Evolutionary conservation across 2,888 invertebrate genomes (phyloP).

Genomic region (Agrotis clavis): DNA sequence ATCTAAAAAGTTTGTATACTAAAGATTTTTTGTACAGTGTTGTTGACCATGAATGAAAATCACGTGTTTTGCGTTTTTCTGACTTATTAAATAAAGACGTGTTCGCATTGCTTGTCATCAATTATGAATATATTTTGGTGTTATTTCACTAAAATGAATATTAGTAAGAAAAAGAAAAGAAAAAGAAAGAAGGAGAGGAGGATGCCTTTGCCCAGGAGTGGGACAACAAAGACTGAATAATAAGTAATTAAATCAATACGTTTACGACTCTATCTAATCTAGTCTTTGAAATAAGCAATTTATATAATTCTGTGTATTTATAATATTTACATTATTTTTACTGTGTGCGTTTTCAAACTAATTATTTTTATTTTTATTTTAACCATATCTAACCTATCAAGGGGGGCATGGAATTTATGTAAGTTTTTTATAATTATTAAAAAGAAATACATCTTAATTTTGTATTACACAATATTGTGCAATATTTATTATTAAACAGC

Average conservation of each 20-base stretch:
- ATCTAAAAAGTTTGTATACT: slow-evolving; percentile 24
- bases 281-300: background rate
- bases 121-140: background rate
- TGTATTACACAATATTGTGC: slow-evolving; percentile 35
- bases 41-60: slow-evolving; percentile 33
- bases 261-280: background rate
- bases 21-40: slow-evolving; percentile 21
- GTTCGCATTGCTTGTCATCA: slow-evolving; percentile 2
- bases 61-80: slow-evolving; percentile 32
- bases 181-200: too few species aligned
- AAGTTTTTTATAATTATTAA: background rate
- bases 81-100: slow-evolving; percentile 10
- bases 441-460: background rate
- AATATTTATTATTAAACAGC: slow-evolving; percentile 6
- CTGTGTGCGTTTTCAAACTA: background rate
- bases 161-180: too few species aligned
- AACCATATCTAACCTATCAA: background rate
- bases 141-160: background rate
- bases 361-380: background rate
- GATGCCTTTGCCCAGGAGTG: too few species aligned
- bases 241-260: background rate
- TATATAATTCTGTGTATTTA: background rate
- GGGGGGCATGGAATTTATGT: background rate
- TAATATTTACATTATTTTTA: background rate
- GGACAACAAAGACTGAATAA: too few species aligned